Evolutionary conservation across 2,797 vertebrate species (phyloP), one percentile per base, ranked within the genome.

Genomic region (Naso thynnoides): DNA sequence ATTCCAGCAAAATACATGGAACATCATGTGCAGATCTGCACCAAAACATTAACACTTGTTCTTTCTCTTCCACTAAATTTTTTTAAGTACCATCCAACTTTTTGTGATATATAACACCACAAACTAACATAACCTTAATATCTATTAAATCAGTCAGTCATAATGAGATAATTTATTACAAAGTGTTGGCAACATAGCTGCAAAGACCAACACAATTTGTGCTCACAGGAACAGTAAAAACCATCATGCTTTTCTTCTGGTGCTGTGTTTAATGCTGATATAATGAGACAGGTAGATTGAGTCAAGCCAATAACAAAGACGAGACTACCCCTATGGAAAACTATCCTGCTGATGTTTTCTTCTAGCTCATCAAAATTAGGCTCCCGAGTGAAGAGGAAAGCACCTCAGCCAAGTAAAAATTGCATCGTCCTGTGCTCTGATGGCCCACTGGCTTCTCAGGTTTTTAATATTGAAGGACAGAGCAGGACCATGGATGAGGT

Each of bases 391-490:
- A 61, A 45, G 38, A 48, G 45, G 76, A 63, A 72, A 76, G 72
- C 56, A 70, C 64, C 65, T 82, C 82, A 74, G 63, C 75, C 66
- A 75, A 81, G 79, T 60, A 47, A 72, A 61, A 62, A 76, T 31
- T 29, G 13, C 33, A 55, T 54, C 39, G 31, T 49, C 33, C 67
- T 76, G 57, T 63, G 15, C 21, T 27, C 66, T 64, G 50, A 49
- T 24, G 8, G 69, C 42, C 48, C 64, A 55, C 47, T 65, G 45
- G 2, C 45, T 33, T 61, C 39, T 50, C 39, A 21, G 23, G 16
- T 81, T 64, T 60, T 67, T 57, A 39, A 42, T 73, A 84, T 67
- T 67, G 57, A 83, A 68, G 36, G 44, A 56, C 24, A 39, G 8
- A 18, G 56, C 56, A 31, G 3, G 9, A 48, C n/a, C 6, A 2